Evolutionary conservation across 2,113 vertebrate genomes (phyloP), one percentile per base, ranked within the genome.

Genomic region (Muntiacus reevesi): DNA sequence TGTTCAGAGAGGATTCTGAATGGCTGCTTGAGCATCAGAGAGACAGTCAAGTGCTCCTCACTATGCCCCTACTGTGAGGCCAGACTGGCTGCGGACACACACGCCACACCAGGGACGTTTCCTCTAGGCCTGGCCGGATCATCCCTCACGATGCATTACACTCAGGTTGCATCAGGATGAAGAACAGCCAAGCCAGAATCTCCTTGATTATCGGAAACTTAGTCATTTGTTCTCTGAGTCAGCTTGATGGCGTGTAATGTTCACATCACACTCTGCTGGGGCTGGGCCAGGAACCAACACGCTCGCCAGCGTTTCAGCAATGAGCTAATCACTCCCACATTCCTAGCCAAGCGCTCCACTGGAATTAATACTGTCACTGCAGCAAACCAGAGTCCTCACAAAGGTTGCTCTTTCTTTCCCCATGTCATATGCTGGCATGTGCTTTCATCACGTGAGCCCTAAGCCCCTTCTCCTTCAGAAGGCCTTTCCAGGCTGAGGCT

Each of bases 161-260:
- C 81, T 87, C 91, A 82, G 92, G 92, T 94, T 95, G 91, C 95
- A 95, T 91, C 30, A 79, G 93, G 86, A 97, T 92, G 81, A 97
- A 96, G 92, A 91, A 54, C 85, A 78, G 95, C 82, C 82, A 43
- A 85, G 78, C 90, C 82, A 79, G 57, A 94, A 83, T 94, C 96
- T 97, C 74, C 93, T 92, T 93, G 85, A 96, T 98, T 96, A 96
- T 97, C 14, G 90, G 95, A 98, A 98, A 95, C 90, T 93, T 98
- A 97, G 97, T 98, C 98, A 97, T 98, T 98, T 98, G 97, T 97
- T 96, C 96, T 98, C 97, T 98, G 97, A 98, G 97, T 98, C 98
- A 98, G 96, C 98, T 95, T 95, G 95, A 97, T 97, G 92, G 96
- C 7, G 25, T 93, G 89, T 97, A 96, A 89, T 96, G 94, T 90